A percentile compares a stretch with the other conserved stretches of the same genome.
phyloP scores from a whole-genome alignment of 64 coral and sea anemone species.

The Catalaphyllia jardinei region DNA sequence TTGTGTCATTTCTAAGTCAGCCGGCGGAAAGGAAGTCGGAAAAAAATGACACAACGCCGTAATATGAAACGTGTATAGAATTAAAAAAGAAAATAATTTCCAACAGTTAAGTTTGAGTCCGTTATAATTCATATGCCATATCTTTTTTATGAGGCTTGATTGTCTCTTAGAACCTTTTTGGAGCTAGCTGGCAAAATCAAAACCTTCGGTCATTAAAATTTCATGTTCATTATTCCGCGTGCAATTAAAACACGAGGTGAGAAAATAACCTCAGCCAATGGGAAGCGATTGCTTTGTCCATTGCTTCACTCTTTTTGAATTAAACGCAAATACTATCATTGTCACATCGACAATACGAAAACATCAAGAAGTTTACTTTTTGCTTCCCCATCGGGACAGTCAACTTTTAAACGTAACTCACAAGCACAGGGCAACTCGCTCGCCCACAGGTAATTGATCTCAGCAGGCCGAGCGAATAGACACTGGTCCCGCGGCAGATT shows the following conservation, averaged over 20 bases:
- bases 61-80: neutral
- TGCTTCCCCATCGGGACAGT: conserved; percentile 29
- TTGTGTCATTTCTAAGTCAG: conserved; percentile 1
- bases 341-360: conserved; percentile 41
- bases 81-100: neutral
- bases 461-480: neutral
- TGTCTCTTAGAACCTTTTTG: neutral
- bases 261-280: conserved; percentile 41
- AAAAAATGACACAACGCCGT: neutral
- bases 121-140: neutral
- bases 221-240: conserved; percentile 39
- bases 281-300: conserved; percentile 4
- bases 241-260: conserved; percentile 27
- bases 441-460: neutral
- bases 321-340: conserved; percentile 47
- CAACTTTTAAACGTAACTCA: neutral
- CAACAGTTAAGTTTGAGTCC: neutral
- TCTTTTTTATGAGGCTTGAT: neutral
- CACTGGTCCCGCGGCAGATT: neutral
- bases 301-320: conserved; percentile 43
- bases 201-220: conserved; percentile 27
- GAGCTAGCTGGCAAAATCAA: neutral
- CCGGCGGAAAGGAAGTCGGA: conserved; percentile 6
- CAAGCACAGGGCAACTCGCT: neutral
- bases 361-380: conserved; percentile 34